Evolutionary conservation across 2,888 invertebrate genomes (phyloP).

Genomic region (Eucriotettix oculatus): DNA sequence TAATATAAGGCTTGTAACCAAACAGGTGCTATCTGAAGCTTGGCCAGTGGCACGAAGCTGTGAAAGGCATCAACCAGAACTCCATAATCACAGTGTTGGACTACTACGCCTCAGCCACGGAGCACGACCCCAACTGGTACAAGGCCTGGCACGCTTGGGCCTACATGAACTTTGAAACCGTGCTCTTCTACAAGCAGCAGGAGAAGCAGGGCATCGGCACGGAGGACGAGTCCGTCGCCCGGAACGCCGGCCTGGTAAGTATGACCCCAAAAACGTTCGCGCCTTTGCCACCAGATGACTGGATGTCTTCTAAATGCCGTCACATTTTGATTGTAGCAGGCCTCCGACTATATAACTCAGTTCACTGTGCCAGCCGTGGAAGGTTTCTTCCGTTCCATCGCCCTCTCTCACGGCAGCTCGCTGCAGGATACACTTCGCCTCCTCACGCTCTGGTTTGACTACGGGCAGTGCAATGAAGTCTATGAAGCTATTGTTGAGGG

Average conservation of each 20-base stretch:
- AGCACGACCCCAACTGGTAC: slow-evolving; percentile 77
- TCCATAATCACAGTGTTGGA: slow-evolving; percentile 60
- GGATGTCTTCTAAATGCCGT: background rate
- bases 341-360: slow-evolving; percentile 36
- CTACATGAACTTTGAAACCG: slow-evolving; percentile 94
- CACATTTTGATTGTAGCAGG: background rate
- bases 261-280: too few relatives aligned
- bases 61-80: slow-evolving; percentile 61
- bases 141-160: slow-evolving; percentile 99
- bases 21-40: slow-evolving; percentile 83
- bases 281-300: too few relatives aligned
- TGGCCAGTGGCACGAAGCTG: slow-evolving; percentile 85
- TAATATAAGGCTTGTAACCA: slow-evolving; percentile 19
- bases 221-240: background rate
- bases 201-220: slow-evolving; percentile 13
- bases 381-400: slow-evolving; percentile 91
- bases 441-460: slow-evolving; percentile 94
- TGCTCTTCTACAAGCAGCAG: slow-evolving; percentile 44
- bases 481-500: slow-evolving; percentile 87
- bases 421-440: slow-evolving; percentile 92
- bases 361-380: slow-evolving; percentile 89
- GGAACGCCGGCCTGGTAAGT: background rate
- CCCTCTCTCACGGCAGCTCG: slow-evolving; percentile 79
- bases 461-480: slow-evolving; percentile 85
- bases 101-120: slow-evolving; percentile 69